A percentile compares a stretch with the other conserved stretches of the same genome.
These are phyloP conservation scores for Trichosurus vulpecula DNA, from an alignment of 2,797 vertebrate genomes.

Conservation along the genomic window DNA sequence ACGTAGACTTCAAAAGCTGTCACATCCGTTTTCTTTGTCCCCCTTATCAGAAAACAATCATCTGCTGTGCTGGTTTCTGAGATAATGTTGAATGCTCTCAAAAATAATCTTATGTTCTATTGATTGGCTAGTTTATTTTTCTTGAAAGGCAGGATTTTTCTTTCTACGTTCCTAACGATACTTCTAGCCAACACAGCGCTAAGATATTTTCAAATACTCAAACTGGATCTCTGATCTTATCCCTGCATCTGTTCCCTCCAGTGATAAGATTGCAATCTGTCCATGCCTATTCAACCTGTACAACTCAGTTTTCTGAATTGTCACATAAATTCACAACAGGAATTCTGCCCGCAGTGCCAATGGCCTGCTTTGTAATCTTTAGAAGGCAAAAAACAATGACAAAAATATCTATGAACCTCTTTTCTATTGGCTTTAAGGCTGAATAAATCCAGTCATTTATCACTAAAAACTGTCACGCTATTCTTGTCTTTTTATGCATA, in stretches of 20 bases:
- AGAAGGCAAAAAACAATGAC: not conserved
- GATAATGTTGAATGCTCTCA: not conserved
- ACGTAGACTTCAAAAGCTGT: not conserved
- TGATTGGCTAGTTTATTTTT: not conserved
- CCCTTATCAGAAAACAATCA: not conserved
- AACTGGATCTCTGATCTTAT: not conserved
- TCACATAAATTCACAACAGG: not conserved
- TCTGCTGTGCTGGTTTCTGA: not conserved
- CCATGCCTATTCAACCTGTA: not conserved
- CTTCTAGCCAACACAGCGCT: not conserved
- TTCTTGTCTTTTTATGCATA: not conserved
- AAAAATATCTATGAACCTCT: not conserved
- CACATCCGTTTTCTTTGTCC: not conserved
- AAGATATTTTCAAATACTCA: not conserved
- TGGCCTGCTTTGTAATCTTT: not conserved
- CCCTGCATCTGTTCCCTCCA: not conserved
- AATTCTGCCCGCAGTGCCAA: not conserved
- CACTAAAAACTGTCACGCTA: not conserved
- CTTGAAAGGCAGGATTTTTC: not conserved
- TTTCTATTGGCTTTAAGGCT: not conserved
- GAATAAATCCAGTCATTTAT: not conserved
- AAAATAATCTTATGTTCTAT: not conserved
- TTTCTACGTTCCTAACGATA: not conserved
- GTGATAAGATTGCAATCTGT: not conserved
- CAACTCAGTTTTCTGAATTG: not conserved